Conservation (phyloP, 2,888 invertebrate genomes). For the Ferrisia virgata region DNA sequence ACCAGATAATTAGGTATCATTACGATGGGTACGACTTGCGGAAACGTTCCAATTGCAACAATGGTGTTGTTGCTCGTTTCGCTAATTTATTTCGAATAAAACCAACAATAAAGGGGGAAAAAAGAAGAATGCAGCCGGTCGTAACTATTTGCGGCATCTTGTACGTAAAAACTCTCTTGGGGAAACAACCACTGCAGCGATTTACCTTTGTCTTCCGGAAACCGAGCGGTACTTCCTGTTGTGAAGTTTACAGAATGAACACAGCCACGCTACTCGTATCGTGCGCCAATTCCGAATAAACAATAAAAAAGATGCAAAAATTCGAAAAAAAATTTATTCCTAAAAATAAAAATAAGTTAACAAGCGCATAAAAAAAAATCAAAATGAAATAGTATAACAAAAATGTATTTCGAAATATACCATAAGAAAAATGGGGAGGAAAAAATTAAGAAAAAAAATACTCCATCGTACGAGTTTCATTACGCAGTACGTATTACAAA, state of each 20-base stretch:
- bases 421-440: neutral
- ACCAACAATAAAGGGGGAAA: conserved; percentile 19
- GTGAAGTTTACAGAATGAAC: neutral
- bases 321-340: conserved; percentile 12
- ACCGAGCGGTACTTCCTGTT: neutral
- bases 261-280: neutral
- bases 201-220: conserved; percentile 27
- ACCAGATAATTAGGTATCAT: neutral
- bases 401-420: neutral
- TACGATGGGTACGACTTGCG: neutral
- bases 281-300: neutral
- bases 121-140: neutral
- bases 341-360: conserved; percentile 40
- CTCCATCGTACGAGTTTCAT: neutral
- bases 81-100: conserved; percentile 32
- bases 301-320: neutral
- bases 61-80: conserved; percentile 21
- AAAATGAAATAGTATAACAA: conserved; percentile 33
- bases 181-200: conserved; percentile 5
- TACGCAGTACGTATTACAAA: neutral
- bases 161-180: conserved; percentile 9
- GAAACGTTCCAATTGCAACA: conserved; percentile 2
- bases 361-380: conserved; percentile 38
- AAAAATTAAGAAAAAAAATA: conserved; percentile 5
- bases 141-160: conserved; percentile 30